Conservation (phyloP, 2,797 vertebrate genomes). For the Falco berigora region DNA sequence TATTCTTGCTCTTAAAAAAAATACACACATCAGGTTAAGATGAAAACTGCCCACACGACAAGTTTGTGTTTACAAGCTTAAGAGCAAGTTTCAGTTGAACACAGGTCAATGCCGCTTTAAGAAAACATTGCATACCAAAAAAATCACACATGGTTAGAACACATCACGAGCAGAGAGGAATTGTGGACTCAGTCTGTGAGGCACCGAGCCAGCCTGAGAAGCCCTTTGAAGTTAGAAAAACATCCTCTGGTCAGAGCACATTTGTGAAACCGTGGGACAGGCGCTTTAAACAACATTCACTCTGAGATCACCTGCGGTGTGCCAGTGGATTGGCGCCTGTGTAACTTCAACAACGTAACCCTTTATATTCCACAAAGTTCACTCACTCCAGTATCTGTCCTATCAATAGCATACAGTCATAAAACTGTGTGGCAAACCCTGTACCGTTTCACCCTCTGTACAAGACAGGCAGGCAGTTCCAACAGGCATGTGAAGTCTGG, state of each 20-base stretch:
- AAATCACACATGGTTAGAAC: slow-evolving; percentile 50
- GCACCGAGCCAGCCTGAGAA: slow-evolving; percentile 27
- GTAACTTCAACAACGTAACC: not conserved
- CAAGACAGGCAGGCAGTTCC: not conserved
- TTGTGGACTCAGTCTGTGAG: slow-evolving; percentile 48
- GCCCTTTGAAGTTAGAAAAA: slow-evolving; percentile 68
- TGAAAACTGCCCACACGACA: slow-evolving; percentile 28
- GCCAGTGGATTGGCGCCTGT: slow-evolving; percentile 28
- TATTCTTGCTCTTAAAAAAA: slow-evolving; percentile 4
- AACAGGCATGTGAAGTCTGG: rapidly evolving
- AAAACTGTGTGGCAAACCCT: rapidly evolving
- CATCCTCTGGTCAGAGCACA: slow-evolving; percentile 61
- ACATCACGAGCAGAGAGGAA: slow-evolving; percentile 23
- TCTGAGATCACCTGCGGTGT: slow-evolving; percentile 48
- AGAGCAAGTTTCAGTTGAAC: slow-evolving; percentile 43
- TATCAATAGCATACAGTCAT: not conserved
- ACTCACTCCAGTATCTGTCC: not conserved
- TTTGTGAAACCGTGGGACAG: slow-evolving; percentile 54
- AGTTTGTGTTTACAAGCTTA: slow-evolving; percentile 56
- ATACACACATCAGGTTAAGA: not conserved
- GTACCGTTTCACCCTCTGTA: not conserved
- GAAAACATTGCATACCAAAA: slow-evolving; percentile 41
- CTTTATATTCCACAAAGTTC: not conserved
- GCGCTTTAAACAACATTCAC: slow-evolving; percentile 69
- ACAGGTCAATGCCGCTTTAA: slow-evolving; percentile 49